These are phyloP conservation scores for Odobenus rosmarus DNA, from an alignment of 2,113 vertebrate species.

Conservation along the genomic window DNA sequence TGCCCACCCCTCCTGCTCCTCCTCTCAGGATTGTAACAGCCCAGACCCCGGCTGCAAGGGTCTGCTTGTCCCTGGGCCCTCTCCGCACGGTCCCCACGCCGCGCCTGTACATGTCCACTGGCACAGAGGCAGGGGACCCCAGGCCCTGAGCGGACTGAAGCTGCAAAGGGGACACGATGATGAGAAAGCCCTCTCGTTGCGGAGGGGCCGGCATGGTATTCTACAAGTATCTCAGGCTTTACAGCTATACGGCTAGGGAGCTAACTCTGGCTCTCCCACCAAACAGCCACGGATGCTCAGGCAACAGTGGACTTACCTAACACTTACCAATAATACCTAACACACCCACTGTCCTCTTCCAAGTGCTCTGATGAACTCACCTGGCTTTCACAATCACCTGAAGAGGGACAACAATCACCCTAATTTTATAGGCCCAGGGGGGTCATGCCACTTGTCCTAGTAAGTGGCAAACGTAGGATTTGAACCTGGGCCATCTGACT, in stretches of 20 bases:
- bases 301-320: not conserved
- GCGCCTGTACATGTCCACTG: not conserved
- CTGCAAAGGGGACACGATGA: not conserved
- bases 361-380: not conserved
- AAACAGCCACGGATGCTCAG: not conserved
- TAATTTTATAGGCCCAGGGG: not conserved
- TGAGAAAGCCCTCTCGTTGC: not conserved
- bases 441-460: not conserved
- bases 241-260: not conserved
- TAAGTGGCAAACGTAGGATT: not conserved
- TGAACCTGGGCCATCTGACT: not conserved
- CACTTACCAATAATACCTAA: not conserved
- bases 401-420: not conserved
- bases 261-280: not conserved
- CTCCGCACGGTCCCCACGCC: fast-evolving
- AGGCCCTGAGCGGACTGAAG: not conserved
- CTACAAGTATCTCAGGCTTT: not conserved
- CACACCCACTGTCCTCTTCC: not conserved
- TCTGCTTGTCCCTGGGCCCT: not conserved
- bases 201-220: not conserved
- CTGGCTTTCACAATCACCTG: not conserved
- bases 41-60: not conserved
- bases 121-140: not conserved
- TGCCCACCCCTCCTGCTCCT: not conserved
- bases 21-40: not conserved